These are phyloP conservation scores for Neria commutata DNA, from an alignment of 2,888 invertebrate species.

Conservation along the genomic window DNA sequence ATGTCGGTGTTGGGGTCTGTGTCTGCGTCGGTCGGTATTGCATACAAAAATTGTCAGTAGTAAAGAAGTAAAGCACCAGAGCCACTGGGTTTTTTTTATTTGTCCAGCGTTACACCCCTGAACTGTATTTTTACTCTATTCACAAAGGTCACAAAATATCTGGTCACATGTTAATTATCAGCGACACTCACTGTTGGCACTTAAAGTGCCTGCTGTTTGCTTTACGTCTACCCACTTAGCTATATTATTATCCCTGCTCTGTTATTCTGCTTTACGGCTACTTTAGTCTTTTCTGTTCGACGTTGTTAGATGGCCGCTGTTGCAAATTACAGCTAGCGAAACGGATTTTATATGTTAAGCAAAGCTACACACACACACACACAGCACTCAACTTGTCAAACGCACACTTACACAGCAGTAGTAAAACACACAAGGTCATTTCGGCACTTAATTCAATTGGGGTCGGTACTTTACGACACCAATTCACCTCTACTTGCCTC, in stretches of 20 bases:
- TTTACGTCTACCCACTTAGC: constrained; percentile 10
- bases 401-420: neutral
- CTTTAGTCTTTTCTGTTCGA: neutral
- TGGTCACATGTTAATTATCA: constrained; percentile 25
- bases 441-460: constrained; percentile 35
- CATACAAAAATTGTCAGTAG: too few relatives aligned
- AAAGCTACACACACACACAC: neutral
- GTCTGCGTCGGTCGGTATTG: too few relatives aligned
- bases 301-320: too few relatives aligned
- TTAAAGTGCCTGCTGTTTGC: constrained; percentile 17
- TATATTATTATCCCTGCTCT: neutral
- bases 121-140: too few relatives aligned
- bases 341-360: neutral
- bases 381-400: neutral
- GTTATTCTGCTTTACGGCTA: neutral
- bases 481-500: neutral
- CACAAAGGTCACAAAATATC: too few relatives aligned
- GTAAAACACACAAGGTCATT: constrained; percentile 29
- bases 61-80: too few relatives aligned
- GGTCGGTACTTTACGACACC: constrained; percentile 17
- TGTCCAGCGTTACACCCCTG: too few relatives aligned
- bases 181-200: constrained; percentile 10
- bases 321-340: neutral
- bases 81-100: too few relatives aligned
- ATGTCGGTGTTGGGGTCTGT: too few relatives aligned